A percentile compares a stretch with the other conserved stretches of the same genome.
phyloP scores from a whole-genome alignment of 2,888 invertebrate genomes.

The Pheosia gnoma region DNA sequence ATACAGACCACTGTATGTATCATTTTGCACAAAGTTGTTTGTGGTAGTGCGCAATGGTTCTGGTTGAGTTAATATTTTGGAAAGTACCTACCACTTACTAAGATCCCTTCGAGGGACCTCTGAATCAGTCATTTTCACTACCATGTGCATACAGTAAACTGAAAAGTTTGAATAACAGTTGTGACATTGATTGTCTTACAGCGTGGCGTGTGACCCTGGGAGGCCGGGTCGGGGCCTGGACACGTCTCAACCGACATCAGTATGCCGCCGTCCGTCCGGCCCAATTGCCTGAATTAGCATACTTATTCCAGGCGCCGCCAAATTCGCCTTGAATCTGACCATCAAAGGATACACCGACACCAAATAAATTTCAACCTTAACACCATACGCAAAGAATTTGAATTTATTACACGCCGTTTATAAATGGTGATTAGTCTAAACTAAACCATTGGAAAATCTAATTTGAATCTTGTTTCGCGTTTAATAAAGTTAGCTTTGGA shows the following conservation, averaged over 20 bases:
- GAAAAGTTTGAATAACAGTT: slow-evolving; percentile 19
- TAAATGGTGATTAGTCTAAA: slow-evolving; percentile 14
- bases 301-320: slow-evolving; percentile 69
- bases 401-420: slow-evolving; percentile 22
- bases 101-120: no score
- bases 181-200: slow-evolving; percentile 23
- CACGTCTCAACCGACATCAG: slow-evolving; percentile 45
- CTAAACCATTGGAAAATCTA: slow-evolving; percentile 27
- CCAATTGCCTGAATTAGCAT: slow-evolving; percentile 78
- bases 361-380: slow-evolving; percentile 40
- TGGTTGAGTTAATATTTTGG: no score
- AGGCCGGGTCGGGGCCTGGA: slow-evolving; percentile 24
- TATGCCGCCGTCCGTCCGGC: slow-evolving; percentile 52
- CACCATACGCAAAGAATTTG: slow-evolving; percentile 32
- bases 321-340: slow-evolving; percentile 62
- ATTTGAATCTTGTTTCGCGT: slow-evolving; percentile 27
- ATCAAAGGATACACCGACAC: slow-evolving; percentile 63
- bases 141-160: no score
- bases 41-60: no score
- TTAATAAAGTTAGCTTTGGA: slow-evolving; percentile 26
- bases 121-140: no score
- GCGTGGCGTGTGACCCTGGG: slow-evolving; percentile 25
- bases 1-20: no score
- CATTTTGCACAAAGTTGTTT: no score
- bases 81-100: no score